Base-by-base conservation (phyloP, 2,113 vertebrate genomes). In the Coptodon bakossiorum region DNA sequence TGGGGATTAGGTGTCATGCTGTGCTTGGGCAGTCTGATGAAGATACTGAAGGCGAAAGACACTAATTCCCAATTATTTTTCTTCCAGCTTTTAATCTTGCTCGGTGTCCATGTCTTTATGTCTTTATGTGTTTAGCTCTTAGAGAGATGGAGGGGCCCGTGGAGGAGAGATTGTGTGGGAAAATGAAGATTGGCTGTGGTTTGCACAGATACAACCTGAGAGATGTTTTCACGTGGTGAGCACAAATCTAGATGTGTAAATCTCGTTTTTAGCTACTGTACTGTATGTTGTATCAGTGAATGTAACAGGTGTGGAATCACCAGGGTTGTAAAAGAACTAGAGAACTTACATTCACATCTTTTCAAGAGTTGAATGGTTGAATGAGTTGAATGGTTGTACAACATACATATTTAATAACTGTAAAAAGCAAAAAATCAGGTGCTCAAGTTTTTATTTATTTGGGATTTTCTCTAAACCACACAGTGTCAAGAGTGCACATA, bases 221-320 rank as follows among this genome's bases (percentile, higher is more conserved):
- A 84, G 94, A 94, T 5, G 22, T 96, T 29, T 94, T 96, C 73
- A 96, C 96, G 79, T 95, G 96, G 96, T 97, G 89, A 95, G 95
- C 6, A 19, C 19, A 50, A 78, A 78, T 78, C 45, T n/a, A 17
- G 9, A 78, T 19, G 24, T 19, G 3, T 45, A 17, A 16, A 45
- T 45, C 22, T 73, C 40, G 71, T 29, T 78, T 50, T 78, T 3
- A 19, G 16, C 16, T 78, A 8, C 45, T 3, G 24, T 1, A 34
- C 31, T 78, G 16, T 52, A 52, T 34, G 73, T n/a, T 19, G 43
- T 50, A n/a, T 31, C 10, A 29, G 43, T 50, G 9, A 31, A 13
- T 19, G 6, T 50, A 50, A 66, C 31, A 66, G 9, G 9, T 1
- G 2, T 43, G 38, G 38, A 73, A 10, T 68, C 38, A 45, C 0